phyloP scores from a whole-genome alignment of 2,888 invertebrate species.

The Drosophila testacea region DNA sequence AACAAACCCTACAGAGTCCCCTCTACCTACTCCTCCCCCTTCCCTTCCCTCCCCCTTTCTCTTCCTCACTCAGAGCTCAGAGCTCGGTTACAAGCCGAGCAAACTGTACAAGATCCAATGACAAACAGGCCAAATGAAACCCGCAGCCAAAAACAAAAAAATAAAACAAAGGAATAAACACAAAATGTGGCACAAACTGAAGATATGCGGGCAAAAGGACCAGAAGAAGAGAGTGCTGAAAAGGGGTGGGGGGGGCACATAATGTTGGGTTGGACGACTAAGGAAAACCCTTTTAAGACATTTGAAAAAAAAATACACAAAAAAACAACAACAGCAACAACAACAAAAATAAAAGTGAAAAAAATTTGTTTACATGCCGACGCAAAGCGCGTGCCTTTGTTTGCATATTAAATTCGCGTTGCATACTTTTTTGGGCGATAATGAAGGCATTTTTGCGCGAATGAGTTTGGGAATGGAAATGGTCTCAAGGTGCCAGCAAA shows the following conservation, averaged over 20 bases:
- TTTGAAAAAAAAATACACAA: background rate
- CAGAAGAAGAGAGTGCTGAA: background rate
- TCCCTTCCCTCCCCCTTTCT: no score
- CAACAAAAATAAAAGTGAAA: background rate
- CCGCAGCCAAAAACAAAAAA: slow-evolving; percentile 20
- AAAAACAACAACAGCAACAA: background rate
- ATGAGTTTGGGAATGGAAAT: background rate
- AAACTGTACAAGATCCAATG: slow-evolving; percentile 41
- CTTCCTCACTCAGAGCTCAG: no score
- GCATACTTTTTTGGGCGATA: slow-evolving; percentile 71
- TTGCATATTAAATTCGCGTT: slow-evolving; percentile 66
- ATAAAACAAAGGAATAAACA: slow-evolving; percentile 37
- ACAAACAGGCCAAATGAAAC: slow-evolving; percentile 42
- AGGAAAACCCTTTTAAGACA: slow-evolving; percentile 48
- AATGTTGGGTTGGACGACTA: background rate
- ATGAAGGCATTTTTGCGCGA: slow-evolving; percentile 68
- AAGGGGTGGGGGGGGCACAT: no score
- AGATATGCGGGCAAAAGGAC: slow-evolving; percentile 29
- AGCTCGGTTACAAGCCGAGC: slow-evolving; percentile 23
- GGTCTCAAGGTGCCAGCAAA: slow-evolving; percentile 16
- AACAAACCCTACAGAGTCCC: background rate
- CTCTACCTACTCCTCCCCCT: background rate
- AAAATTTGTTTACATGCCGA: slow-evolving; percentile 42
- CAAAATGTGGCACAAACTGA: slow-evolving; percentile 32
- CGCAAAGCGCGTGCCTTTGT: slow-evolving; percentile 59